Conservation (phyloP, 2,888 invertebrate genomes). For the Arctia plantaginis region DNA sequence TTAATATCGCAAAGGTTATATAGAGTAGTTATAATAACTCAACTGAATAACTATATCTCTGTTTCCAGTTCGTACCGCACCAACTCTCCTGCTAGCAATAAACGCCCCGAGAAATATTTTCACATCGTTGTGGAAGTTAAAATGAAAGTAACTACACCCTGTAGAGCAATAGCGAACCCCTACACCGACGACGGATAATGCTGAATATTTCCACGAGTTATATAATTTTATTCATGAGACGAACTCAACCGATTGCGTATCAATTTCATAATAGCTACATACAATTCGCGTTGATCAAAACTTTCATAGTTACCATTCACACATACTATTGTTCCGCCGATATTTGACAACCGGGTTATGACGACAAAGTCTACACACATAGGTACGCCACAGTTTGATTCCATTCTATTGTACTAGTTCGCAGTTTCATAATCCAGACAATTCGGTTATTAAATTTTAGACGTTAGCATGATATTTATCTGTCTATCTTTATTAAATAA, state of each 20-base stretch:
- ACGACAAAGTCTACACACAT: conserved; percentile 15
- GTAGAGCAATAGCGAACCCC: conserved; percentile 76
- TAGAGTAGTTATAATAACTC: conserved; percentile 56
- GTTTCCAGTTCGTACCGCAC: conserved; percentile 60
- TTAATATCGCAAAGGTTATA: conserved; percentile 46
- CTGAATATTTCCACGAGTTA: conserved; percentile 76
- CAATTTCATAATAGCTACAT: conserved; percentile 63
- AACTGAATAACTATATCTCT: conserved; percentile 56
- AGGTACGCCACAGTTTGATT: conserved; percentile 9
- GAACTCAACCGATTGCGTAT: conserved; percentile 67
- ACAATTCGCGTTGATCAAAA: conserved; percentile 45
- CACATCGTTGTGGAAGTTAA: conserved; percentile 85
- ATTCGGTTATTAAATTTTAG: conserved; percentile 20
- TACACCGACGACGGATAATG: conserved; percentile 73
- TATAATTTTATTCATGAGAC: conserved; percentile 82
- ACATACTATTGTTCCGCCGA: conserved; percentile 25
- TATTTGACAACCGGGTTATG: conserved; percentile 19
- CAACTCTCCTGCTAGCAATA: conserved; percentile 80
- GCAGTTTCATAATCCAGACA: conserved; percentile 14
- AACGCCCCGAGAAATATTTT: conserved; percentile 83
- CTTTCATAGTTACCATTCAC: conserved; percentile 30
- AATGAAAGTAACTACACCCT: conserved; percentile 84
- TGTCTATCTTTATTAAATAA: neutral
- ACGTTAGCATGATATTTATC: conserved; percentile 6
- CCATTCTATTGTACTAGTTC: conserved; percentile 27